Base-by-base conservation (phyloP, 2,797 vertebrate genomes). In the Ceryle rudis region DNA sequence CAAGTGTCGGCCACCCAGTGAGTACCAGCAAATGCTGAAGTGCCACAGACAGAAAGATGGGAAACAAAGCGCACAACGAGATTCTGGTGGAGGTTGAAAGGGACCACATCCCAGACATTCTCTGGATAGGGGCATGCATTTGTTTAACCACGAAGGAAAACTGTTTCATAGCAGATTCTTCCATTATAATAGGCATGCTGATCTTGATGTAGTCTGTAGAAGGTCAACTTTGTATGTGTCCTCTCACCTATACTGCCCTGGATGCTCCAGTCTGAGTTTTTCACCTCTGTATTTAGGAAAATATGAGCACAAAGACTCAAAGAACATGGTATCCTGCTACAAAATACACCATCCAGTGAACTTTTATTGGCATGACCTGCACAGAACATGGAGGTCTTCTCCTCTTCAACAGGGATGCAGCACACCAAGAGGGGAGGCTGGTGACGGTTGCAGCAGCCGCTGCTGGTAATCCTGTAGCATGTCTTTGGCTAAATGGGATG, bases 1-100 rank as follows among this genome's bases (percentile, higher is more conserved):
- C 85, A 65, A 46, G 87, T 1, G 16, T 10, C 0, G 0, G 14
- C 19, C 6, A 41, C 62, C 42, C 2, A 0, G 29, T 0, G 52
- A 72, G 47, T 3, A 0, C 14, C 31, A 25, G 29, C 52, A 55
- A 54, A 46, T 44, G 55, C 49, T 89, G 62, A 75, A 69, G 20
- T 39, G n/a, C 17, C 41, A 51, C 33, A 22, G 75, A 60, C 6
- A 71, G 74, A 64, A 78, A 78, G 75, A 82, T 28, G 31, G 37
- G 35, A 79, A 67, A n/a, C 17, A 61, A 62, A 61, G 29, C 1
- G 1, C 51, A 49, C 6, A 9, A 35, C 14, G 41, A 75, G 14
- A 28, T 67, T 67, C 65, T 74, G 47, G 15, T 33, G 16, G 44
- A 95, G 33, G n/a, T 22, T 81, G 42, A 33, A 86, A 86, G 26